Evolutionary conservation across 1,140 invertebrate genomes (phyloP).

Genomic region (Leucophenga varia): DNA sequence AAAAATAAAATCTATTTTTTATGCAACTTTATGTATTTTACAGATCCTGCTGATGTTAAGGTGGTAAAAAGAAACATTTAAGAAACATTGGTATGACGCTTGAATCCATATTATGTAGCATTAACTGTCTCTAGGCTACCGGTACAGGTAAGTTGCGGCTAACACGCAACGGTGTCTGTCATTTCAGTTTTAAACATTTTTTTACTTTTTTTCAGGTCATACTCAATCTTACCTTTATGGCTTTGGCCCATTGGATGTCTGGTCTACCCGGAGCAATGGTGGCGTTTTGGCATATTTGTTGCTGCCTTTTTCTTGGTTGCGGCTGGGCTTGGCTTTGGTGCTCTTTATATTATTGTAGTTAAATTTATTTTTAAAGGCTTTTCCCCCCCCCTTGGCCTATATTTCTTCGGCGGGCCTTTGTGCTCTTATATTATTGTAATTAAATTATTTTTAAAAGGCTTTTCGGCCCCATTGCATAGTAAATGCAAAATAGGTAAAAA

Average conservation of each 20-base stretch:
- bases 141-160: conserved; percentile 56
- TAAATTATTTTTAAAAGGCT: too few relatives aligned
- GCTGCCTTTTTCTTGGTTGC: conserved; percentile 62
- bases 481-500: too few relatives aligned
- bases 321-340: conserved; percentile 65
- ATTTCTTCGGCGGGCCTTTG: too few relatives aligned
- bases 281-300: conserved; percentile 62
- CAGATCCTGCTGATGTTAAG: conserved; percentile 79
- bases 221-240: conserved; percentile 62
- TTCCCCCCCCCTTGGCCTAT: too few relatives aligned
- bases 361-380: too few relatives aligned
- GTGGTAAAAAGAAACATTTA: conserved; percentile 80
- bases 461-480: too few relatives aligned
- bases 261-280: conserved; percentile 60
- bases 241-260: conserved; percentile 63
- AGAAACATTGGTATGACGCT: conserved; percentile 83
- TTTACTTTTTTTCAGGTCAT: conserved; percentile 51
- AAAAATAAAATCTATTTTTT: not conserved
- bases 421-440: too few relatives aligned
- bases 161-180: too few relatives aligned
- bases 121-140: conserved; percentile 70
- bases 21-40: conserved; percentile 19
- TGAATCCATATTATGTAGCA: conserved; percentile 76
- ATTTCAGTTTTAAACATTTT: not conserved
- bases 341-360: too few relatives aligned